Evolutionary conservation across 2,113 vertebrate genomes (phyloP), one percentile per base, ranked within the genome.

Genomic region (Felis chaus): DNA sequence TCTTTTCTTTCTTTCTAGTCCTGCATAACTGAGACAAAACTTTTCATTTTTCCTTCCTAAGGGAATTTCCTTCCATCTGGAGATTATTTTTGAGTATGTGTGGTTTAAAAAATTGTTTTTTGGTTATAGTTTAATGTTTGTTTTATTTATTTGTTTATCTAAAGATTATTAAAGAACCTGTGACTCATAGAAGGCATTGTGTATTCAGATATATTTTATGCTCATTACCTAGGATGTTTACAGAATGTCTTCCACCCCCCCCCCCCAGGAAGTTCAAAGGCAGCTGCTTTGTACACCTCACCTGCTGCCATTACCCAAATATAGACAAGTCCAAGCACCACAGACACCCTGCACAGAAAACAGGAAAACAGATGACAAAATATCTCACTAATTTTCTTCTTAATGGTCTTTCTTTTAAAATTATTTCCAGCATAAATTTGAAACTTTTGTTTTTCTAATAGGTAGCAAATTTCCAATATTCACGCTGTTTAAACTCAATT

Each of bases 161-260:
- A n/a, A 55, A 93, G 68, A 78, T 57, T 88, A 76, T 57, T 63
- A 69, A 93, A 88, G 69, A 91, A n/a, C 15, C 36, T 36, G 29
- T 94, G 93, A 96, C 84, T 97, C 96, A 94, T 1, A 36, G 33
- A 69, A 53, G 36, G 79, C 25, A 84, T 69, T 68, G 90, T 96
- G 81, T 5, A 15, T 74, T 65, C 39, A 65, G 7, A 18, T 50
- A 7, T 45, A 19, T 27, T 85, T 82, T 69, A 12, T 33, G 12
- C 14, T 84, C 50, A 61, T 65, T 57, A n/a, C 55, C 15, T n/a
- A 33, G 89, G 78, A 48, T 81, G 65, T 53, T 85, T 63, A 63
- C 53, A 48, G 84, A 61, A 31, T 45, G 50, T 68, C 48, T 61
- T 33, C 53, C 16, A 8, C 21, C 61, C 33, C 61, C 21, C 21